Base-by-base conservation (phyloP, 2,113 vertebrate genomes). In the Cryptomyrus ogoouensis region DNA sequence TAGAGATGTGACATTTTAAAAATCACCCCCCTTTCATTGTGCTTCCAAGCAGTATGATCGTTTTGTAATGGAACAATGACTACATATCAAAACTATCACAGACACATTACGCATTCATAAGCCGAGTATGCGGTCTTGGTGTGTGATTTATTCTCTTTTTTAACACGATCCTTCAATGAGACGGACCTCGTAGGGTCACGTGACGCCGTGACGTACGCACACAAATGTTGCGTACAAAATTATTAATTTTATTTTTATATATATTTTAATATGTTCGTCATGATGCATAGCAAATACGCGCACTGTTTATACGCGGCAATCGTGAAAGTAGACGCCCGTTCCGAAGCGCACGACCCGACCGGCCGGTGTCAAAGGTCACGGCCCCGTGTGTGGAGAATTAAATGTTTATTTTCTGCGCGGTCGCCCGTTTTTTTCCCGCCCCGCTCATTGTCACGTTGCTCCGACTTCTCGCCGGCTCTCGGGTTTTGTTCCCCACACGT, bases 351-450 rank as follows among this genome's bases (percentile, higher is more conserved):
- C 80, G 31, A 89, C 74, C 46, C 44, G 35, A 83, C 13, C 49
- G 5, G 52, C 15, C 4, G 42, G 56, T 66, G 89, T 90, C 89
- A 90, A 90, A 90, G 89, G 53, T 90, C 89, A 87, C 89, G 56
- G 44, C 58, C 83, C 46, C 19, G n/a, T 84, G 13, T 19, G 15
- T 17, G 53, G 8, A 62, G 39, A 84, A 84, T 84, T 46, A 84
- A 70, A 88, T 21, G 35, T 21, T 53, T 83, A 80, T 83, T 77
- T 47, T 70, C 62, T 0, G n/a, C 13, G 5, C 10, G 10, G 35
- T 39, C 2, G 15, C 35, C 5, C 1, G 83, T 84, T 84, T 4
- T 84, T 84, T 84, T 84, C 44, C 39, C 7, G 17, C 7, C 21
- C 17, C 42, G 17, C 44, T 39, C 2, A 24, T 24, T 24, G 44